Evolutionary conservation across 2,888 invertebrate genomes (phyloP), one percentile per base, ranked within the genome.

Genomic region (Lingula anatina): DNA sequence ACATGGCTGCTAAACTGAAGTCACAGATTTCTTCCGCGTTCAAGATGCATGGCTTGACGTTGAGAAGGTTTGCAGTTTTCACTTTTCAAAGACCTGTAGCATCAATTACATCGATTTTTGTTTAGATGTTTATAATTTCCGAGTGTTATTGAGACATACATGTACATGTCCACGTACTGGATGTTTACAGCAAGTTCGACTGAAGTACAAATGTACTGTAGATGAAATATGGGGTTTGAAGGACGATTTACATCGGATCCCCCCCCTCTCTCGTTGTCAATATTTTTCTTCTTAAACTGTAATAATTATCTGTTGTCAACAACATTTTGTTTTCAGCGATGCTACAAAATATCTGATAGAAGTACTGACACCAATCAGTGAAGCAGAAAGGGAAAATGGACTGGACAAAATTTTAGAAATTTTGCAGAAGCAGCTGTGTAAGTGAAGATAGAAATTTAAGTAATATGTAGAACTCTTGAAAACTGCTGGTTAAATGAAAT

Each of bases 361-460:
- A 60, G 85, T 88, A 64, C 77, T 93, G 44, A 70, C 81, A 53
- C 81, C 83, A 2, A 74, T 86, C 42, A 76, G 83, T 38, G 76
- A 79, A 15, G 70, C 77, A 7, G 84, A 86, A 54, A 84, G 86
- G 51, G 84, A 85, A 46, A 81, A 83, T 61, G 85, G 85, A 81
- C 74, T 94, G 18, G 87, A 87, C 44, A 86, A 85, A 64, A 81
- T 95, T 23, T 85, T 87, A 4, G 85, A 86, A 54, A 85, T 87
- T 70, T 79, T 94, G 41, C 85, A 90, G 60, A 86, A 85, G 53
- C 90, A 91, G 68, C 85, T 87, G 60, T 77, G 90, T 26, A 79
- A 81, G 4, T 85, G 42, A 15, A 31, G 9, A n/a, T 31, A 12
- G 31, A 31, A 31, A 15, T 31, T 31, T 31, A 15, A 9, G 9